A percentile compares a stretch with the other conserved stretches of the same genome.
phyloP scores from a whole-genome alignment of 2,797 vertebrate genomes.

The Nyctibius grandis region DNA sequence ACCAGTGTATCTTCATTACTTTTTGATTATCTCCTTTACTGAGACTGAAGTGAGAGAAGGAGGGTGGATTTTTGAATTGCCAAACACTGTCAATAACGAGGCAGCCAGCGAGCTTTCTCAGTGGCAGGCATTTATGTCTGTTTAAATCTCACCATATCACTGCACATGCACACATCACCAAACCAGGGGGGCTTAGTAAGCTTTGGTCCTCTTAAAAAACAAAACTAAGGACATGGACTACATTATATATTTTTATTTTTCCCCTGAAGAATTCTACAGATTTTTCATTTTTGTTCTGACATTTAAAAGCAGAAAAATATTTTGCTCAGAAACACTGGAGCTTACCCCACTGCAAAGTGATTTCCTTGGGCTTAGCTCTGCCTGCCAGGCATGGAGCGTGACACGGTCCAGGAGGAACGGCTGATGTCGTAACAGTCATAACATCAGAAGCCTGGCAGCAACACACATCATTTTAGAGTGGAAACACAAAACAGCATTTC shows the following conservation, averaged over 20 bases:
- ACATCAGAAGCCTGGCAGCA: slow-evolving; percentile 73
- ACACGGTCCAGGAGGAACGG: slow-evolving; percentile 72
- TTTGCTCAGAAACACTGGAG: neutral
- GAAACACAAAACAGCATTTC: neutral
- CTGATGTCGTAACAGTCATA: slow-evolving; percentile 67
- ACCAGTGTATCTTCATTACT: neutral
- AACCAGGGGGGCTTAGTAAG: neutral
- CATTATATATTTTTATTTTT: accelerated
- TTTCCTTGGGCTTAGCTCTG: slow-evolving; percentile 72
- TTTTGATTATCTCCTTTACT: neutral
- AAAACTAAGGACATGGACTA: accelerated
- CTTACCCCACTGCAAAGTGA: slow-evolving; percentile 76
- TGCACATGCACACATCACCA: accelerated
- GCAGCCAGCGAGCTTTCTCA: neutral
- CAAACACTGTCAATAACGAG: accelerated
- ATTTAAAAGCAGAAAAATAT: neutral
- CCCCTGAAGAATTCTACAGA: neutral
- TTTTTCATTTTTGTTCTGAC: neutral
- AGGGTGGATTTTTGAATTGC: neutral
- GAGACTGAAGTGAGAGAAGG: neutral
- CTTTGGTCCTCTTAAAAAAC: neutral
- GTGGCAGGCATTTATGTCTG: neutral
- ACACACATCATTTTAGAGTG: neutral
- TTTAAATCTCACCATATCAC: accelerated
- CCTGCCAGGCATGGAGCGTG: slow-evolving; percentile 40